Evolutionary conservation across 2,113 vertebrate species (phyloP).

Genomic region (Coptodon rendalli): DNA sequence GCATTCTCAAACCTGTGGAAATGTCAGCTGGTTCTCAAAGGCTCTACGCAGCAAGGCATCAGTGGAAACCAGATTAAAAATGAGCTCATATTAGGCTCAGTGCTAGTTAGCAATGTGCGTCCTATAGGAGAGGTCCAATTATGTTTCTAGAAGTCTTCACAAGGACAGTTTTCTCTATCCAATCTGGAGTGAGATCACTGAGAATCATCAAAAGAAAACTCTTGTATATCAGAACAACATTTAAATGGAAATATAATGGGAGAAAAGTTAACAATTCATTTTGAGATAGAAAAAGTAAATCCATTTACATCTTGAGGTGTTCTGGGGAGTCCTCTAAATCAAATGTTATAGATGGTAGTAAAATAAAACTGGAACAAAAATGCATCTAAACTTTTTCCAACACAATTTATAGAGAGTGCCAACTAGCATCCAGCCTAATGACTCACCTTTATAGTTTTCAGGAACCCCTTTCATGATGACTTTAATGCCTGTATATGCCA

Average conservation of each 20-base stretch:
- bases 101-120: rapidly evolving
- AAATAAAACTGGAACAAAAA: background rate
- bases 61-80: background rate
- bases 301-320: rapidly evolving
- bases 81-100: background rate
- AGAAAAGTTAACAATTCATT: background rate
- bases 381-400: background rate
- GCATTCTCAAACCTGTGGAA: background rate
- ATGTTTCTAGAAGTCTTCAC: rapidly evolving
- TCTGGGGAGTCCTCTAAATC: background rate
- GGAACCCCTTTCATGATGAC: background rate
- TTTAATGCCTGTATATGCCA: background rate
- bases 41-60: background rate
- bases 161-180: background rate
- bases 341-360: background rate
- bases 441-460: background rate
- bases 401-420: rapidly evolving
- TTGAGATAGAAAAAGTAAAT: background rate
- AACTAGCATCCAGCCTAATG: background rate
- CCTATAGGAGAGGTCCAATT: rapidly evolving
- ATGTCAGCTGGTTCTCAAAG: background rate
- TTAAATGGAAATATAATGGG: rapidly evolving
- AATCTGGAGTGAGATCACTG: rapidly evolving
- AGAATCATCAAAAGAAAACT: background rate
- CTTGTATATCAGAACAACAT: background rate